These are phyloP conservation scores for Alethe diademata DNA, from an alignment of 2,113 vertebrate genomes.

Conservation along the genomic window DNA sequence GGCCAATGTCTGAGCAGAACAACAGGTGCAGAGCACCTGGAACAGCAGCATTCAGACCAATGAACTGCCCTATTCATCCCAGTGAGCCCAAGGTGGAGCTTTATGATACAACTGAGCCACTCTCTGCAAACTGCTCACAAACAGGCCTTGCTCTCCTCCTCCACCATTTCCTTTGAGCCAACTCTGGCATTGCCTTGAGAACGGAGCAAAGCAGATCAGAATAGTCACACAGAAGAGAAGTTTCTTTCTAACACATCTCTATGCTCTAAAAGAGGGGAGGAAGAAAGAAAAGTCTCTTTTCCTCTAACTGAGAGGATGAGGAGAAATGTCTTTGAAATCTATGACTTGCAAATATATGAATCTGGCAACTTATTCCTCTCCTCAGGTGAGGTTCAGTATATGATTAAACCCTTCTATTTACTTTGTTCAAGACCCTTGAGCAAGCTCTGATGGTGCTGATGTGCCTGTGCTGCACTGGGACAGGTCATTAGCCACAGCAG, in stretches of 20 bases:
- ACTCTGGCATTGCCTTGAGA: background rate
- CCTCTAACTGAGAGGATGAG: background rate
- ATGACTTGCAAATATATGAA: background rate
- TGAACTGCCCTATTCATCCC: slow-evolving; percentile 25
- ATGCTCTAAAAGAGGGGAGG: background rate
- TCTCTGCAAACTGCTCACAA: background rate
- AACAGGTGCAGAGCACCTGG: slow-evolving; percentile 47
- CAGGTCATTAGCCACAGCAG: background rate
- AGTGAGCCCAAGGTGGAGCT: background rate
- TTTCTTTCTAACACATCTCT: background rate
- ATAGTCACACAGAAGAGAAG: background rate
- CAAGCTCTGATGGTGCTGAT: background rate
- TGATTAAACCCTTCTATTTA: background rate
- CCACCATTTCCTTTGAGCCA: background rate
- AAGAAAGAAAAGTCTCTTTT: background rate
- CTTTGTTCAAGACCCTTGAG: background rate
- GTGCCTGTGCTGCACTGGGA: background rate
- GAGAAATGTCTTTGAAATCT: background rate
- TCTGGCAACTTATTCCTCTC: background rate
- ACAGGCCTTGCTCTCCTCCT: background rate
- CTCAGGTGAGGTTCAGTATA: background rate
- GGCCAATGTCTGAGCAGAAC: background rate
- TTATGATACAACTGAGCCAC: background rate
- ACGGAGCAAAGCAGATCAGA: background rate
- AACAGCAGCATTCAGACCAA: background rate